Evolutionary conservation across 2,888 invertebrate species (phyloP).

Genomic region (Escarpia spicata): DNA sequence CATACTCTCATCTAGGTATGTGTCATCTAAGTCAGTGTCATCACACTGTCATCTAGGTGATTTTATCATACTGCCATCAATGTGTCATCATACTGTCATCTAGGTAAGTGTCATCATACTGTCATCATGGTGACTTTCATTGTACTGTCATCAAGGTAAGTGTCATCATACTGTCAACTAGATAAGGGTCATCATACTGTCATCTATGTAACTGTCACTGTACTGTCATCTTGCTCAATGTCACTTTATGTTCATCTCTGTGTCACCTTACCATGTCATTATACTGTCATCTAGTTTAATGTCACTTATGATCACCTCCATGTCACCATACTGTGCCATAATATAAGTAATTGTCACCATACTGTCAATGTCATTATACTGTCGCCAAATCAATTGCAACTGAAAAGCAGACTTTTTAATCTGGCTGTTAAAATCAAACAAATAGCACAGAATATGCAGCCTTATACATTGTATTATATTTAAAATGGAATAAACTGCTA

Average conservation of each 20-base stretch:
- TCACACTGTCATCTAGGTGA: neutral
- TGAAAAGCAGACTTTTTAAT: neutral
- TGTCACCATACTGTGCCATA: too few species aligned
- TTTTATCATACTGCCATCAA: neutral
- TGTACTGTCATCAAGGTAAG: neutral
- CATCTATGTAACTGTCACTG: neutral
- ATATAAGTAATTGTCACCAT: neutral
- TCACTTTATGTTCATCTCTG: too few species aligned
- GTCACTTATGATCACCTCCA: too few species aligned
- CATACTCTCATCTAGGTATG: too few species aligned
- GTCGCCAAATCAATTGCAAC: neutral
- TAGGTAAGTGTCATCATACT: conserved; percentile 20
- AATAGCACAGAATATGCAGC: neutral
- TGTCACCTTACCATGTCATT: too few species aligned
- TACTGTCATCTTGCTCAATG: neutral
- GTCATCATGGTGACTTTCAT: neutral
- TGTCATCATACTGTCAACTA: neutral
- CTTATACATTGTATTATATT: neutral
- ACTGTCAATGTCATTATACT: neutral
- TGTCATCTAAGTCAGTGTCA: neutral
- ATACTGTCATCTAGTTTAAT: too few species aligned
- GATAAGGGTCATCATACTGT: neutral
- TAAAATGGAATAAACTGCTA: neutral
- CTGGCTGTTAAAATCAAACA: neutral
- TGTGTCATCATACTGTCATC: neutral